Evolutionary conservation across 2,888 invertebrate species (phyloP).

Genomic region (Euclidia mi): DNA sequence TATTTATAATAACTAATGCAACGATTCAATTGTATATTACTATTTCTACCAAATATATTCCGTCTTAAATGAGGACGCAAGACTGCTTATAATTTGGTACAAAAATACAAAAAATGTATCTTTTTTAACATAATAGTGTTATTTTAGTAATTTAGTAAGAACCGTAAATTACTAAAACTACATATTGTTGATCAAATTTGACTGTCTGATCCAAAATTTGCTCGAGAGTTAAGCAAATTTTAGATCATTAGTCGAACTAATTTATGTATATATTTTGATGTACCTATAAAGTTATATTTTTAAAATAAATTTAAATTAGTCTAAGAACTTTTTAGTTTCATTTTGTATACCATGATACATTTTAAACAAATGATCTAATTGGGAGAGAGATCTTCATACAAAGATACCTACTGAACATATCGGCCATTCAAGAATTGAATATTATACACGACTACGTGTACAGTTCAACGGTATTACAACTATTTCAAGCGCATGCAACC

Average conservation of each 20-base stretch:
- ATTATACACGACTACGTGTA: too few species aligned
- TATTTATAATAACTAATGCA: conserved; percentile 6
- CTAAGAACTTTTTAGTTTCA: conserved; percentile 51
- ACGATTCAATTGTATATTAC: conserved; percentile 28
- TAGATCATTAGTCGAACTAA: conserved; percentile 31
- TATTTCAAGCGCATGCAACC: too few species aligned
- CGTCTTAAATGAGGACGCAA: conserved; percentile 80
- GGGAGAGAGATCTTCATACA: too few species aligned
- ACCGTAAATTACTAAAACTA: conserved; percentile 23
- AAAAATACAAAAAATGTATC: conserved; percentile 34
- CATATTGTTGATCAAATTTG: conserved; percentile 32
- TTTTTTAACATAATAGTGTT: conserved; percentile 18
- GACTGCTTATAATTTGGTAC: conserved; percentile 67
- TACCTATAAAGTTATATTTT: conserved; percentile 48
- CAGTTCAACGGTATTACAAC: too few species aligned
- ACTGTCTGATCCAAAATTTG: conserved; percentile 35
- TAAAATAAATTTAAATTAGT: conserved; percentile 56
- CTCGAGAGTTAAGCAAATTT: conserved; percentile 20
- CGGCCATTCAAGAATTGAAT: too few species aligned
- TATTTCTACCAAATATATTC: conserved; percentile 58
- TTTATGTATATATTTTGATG: conserved; percentile 55
- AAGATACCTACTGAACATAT: too few species aligned
- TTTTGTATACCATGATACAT: conserved; percentile 42
- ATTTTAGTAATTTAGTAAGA: conserved; percentile 32
- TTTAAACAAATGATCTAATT: too few species aligned